phyloP scores from a whole-genome alignment of 2,113 vertebrate species.

The Caloenas nicobarica region DNA sequence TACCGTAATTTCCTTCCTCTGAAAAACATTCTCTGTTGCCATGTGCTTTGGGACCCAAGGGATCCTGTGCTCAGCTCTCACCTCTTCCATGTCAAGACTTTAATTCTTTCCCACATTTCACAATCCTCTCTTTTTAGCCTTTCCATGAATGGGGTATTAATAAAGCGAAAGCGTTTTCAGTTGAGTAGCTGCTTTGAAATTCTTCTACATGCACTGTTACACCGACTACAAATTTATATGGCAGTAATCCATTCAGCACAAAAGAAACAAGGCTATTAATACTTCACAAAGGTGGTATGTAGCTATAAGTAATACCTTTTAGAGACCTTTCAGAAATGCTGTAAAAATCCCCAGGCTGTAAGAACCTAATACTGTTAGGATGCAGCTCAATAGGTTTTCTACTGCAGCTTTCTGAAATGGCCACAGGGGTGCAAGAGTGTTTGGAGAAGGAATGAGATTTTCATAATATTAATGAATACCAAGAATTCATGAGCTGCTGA shows the following conservation, averaged over 20 bases:
- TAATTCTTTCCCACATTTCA: background rate
- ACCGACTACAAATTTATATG: constrained; percentile 10
- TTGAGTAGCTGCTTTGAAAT: constrained; percentile 45
- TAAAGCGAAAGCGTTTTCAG: background rate
- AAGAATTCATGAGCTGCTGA: background rate
- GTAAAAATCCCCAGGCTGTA: background rate
- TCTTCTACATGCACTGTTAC: constrained; percentile 10
- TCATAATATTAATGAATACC: background rate
- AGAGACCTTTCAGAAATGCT: constrained; percentile 1
- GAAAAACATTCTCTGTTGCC: background rate
- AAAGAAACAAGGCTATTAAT: background rate
- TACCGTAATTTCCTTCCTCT: background rate
- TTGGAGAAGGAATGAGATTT: background rate
- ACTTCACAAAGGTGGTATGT: background rate
- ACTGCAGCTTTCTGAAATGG: background rate
- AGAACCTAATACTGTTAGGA: background rate
- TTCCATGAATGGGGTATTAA: constrained; percentile 16
- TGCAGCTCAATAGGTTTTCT: background rate
- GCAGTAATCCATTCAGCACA: background rate
- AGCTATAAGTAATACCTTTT: background rate
- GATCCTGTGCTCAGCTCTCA: background rate
- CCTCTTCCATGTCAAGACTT: background rate
- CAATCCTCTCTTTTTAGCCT: background rate
- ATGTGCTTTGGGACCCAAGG: background rate
- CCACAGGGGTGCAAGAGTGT: background rate